Evolutionary conservation across 2,888 invertebrate genomes (phyloP).

Genomic region (Diogma glabrata): DNA sequence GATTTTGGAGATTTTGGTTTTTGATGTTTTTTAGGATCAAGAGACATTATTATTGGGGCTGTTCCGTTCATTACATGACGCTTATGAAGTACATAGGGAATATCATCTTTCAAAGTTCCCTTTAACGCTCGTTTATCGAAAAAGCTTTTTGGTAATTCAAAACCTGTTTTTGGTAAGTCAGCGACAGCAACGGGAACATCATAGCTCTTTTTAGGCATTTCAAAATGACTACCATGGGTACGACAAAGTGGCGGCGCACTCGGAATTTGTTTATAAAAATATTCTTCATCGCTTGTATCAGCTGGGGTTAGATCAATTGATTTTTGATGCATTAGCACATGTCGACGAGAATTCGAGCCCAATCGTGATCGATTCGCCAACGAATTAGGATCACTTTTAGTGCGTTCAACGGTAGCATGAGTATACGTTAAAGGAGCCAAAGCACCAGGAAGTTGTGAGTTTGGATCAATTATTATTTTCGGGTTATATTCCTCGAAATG

Average conservation of each 20-base stretch:
- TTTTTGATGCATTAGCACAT: conserved; percentile 74
- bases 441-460: conserved; percentile 35
- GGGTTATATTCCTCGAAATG: conserved; percentile 64
- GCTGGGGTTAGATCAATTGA: conserved; percentile 75
- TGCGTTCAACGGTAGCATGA: conserved; percentile 67
- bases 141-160: conserved; percentile 61
- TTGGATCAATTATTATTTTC: conserved; percentile 41
- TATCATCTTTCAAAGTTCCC: conserved; percentile 48
- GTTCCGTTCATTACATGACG: conserved; percentile 79
- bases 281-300: conserved; percentile 75
- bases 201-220: conserved; percentile 41
- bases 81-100: conserved; percentile 75
- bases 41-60: conserved; percentile 39
- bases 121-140: conserved; percentile 46
- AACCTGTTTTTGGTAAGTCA: conserved; percentile 51
- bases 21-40: conserved; percentile 37
- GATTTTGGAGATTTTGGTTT: conserved; percentile 54
- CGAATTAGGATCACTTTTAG: conserved; percentile 77
- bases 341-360: conserved; percentile 60
- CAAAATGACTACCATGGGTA: conserved; percentile 54
- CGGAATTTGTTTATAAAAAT: conserved; percentile 61
- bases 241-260: conserved; percentile 62
- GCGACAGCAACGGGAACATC: conserved; percentile 34
- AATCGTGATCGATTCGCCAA: conserved; percentile 59
- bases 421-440: conserved; percentile 45